Conservation (phyloP, 2,113 vertebrate genomes). For the Hemichromis elongatus region DNA sequence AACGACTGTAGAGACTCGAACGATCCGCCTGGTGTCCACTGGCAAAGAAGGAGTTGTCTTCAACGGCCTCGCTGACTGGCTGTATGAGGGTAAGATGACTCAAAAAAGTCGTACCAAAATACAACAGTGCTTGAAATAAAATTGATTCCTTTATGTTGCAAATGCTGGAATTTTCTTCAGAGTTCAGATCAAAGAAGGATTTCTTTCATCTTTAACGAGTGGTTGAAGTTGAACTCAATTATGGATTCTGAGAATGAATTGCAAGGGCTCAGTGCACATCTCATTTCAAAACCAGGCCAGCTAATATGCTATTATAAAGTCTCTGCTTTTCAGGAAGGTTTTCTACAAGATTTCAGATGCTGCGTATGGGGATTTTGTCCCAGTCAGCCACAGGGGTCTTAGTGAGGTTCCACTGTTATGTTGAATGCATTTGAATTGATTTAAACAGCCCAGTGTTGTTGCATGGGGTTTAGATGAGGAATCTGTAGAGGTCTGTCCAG, state of each 20-base stretch:
- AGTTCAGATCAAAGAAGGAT: neutral
- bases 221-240: neutral
- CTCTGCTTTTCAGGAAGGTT: neutral
- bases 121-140: neutral
- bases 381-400: neutral
- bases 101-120: neutral
- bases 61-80: slow-evolving; percentile 96
- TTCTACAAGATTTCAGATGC: neutral
- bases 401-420: neutral
- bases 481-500: neutral
- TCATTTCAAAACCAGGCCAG: neutral
- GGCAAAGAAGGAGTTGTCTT: slow-evolving; percentile 91
- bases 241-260: neutral
- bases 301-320: neutral
- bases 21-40: slow-evolving; percentile 91
- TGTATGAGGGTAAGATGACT: slow-evolving; percentile 86
- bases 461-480: neutral
- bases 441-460: neutral
- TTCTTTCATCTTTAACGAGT: neutral
- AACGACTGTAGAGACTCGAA: slow-evolving; percentile 80
- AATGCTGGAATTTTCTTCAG: neutral
- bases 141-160: neutral
- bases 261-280: neutral
- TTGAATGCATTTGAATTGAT: neutral
- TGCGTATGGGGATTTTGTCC: neutral